Conservation (phyloP, 2,113 vertebrate species). For the Penelope pileata region DNA sequence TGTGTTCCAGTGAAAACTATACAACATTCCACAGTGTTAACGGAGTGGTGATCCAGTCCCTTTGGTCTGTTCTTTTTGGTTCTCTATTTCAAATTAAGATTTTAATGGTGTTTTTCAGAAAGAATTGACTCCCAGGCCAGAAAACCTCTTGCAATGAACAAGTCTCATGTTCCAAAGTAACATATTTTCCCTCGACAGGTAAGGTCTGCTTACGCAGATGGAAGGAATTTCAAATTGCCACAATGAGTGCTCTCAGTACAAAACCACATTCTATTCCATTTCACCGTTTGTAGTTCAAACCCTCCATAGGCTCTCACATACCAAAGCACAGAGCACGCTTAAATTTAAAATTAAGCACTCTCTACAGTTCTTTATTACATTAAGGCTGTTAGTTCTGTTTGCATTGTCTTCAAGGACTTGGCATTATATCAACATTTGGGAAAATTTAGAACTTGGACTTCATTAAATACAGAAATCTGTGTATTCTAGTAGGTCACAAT, state of each 20-base stretch:
- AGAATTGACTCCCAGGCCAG: background rate
- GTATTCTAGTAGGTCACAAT: background rate
- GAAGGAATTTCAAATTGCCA: background rate
- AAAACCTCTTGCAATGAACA: background rate
- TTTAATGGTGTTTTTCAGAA: background rate
- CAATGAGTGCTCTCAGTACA: accelerated
- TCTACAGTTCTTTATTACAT: background rate
- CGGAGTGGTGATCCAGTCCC: background rate
- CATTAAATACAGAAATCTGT: background rate
- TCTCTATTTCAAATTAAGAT: background rate
- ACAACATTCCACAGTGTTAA: background rate
- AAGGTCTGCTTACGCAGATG: background rate
- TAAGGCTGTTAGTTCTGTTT: background rate
- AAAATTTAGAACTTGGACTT: background rate
- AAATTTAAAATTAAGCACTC: background rate
- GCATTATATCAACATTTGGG: accelerated
- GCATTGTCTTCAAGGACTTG: background rate
- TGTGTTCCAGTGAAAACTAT: background rate
- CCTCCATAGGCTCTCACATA: background rate
- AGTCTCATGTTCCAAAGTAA: background rate
- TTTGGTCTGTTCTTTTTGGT: background rate
- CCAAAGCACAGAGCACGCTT: background rate
- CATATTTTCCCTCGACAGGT: background rate
- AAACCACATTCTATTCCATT: background rate
- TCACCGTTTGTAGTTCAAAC: background rate